These are phyloP conservation scores for Drosophila ironensis DNA, from an alignment of 1,140 invertebrate genomes.

Conservation along the genomic window DNA sequence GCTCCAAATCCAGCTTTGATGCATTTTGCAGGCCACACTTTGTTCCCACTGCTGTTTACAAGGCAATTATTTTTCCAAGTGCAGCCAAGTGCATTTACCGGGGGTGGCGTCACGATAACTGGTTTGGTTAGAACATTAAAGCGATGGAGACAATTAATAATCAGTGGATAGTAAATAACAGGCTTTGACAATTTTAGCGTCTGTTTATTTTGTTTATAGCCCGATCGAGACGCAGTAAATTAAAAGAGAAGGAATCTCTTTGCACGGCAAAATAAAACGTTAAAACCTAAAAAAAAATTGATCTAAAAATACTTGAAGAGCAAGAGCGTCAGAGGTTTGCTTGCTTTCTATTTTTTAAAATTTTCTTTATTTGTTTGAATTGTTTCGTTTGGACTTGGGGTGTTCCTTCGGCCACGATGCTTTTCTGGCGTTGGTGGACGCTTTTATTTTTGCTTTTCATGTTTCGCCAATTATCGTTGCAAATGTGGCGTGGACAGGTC, in stretches of 20 bases:
- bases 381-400: slow-evolving; percentile 7
- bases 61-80: slow-evolving; percentile 8
- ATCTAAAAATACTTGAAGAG: slow-evolving; percentile 45
- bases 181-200: background rate
- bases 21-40: slow-evolving; percentile 24
- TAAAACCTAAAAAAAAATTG: slow-evolving; percentile 20
- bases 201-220: slow-evolving; percentile 17
- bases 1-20: slow-evolving; percentile 35
- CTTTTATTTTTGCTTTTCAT: slow-evolving; percentile 15
- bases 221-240: slow-evolving; percentile 31
- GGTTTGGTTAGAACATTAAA: slow-evolving; percentile 23
- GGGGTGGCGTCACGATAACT: slow-evolving; percentile 11
- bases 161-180: slow-evolving; percentile 20
- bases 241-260: slow-evolving; percentile 5
- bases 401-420: slow-evolving; percentile 38
- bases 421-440: slow-evolving; percentile 6
- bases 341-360: slow-evolving; percentile 10
- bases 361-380: background rate
- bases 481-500: slow-evolving; percentile 43
- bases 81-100: slow-evolving; percentile 16
- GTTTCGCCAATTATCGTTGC: slow-evolving; percentile 31
- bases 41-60: background rate
- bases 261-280: slow-evolving; percentile 10
- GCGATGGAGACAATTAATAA: background rate
- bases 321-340: slow-evolving; percentile 27